These are phyloP conservation scores for Haemorhous mexicanus DNA, from an alignment of 2,113 vertebrate genomes.

Conservation along the genomic window DNA sequence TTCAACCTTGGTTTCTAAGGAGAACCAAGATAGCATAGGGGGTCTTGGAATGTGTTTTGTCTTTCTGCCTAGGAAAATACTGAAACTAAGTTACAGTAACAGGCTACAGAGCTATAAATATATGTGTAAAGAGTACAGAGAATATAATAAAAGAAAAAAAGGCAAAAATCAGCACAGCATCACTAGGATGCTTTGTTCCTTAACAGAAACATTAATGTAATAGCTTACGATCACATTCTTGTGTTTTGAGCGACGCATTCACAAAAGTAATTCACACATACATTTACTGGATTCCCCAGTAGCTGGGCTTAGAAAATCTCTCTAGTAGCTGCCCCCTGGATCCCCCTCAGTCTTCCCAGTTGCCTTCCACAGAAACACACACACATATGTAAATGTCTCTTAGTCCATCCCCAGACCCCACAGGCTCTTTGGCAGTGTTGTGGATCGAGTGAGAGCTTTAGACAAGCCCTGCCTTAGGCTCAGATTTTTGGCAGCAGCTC, in stretches of 20 bases:
- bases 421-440: background rate
- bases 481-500: background rate
- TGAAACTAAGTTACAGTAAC: background rate
- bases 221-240: background rate
- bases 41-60: background rate
- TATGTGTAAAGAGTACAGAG: background rate
- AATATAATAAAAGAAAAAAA: background rate
- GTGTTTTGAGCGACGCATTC: background rate
- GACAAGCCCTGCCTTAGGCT: background rate
- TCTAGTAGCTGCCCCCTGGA: background rate
- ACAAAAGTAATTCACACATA: background rate
- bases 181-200: background rate
- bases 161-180: background rate
- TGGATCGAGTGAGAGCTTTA: background rate
- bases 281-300: background rate
- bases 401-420: background rate
- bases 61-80: background rate
- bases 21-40: background rate
- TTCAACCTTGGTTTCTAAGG: background rate
- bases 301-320: background rate
- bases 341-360: background rate
- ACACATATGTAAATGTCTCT: background rate
- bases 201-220: background rate
- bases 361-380: background rate
- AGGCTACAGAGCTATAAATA: background rate